Base-by-base conservation (phyloP, 2,888 invertebrate genomes). In the Syrista parreyssii region DNA sequence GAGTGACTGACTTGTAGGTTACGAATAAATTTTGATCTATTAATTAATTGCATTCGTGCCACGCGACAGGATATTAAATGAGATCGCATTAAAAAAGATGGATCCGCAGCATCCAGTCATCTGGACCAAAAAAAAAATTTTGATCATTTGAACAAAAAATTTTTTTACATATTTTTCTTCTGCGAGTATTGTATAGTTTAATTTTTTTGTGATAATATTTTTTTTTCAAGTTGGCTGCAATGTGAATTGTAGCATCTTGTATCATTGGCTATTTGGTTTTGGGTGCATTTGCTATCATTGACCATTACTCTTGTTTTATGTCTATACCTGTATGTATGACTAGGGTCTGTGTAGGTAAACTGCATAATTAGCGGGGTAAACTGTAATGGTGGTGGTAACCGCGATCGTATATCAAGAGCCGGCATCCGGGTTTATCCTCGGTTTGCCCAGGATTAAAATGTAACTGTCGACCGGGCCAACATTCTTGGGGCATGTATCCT, bases 321-420 rank as follows among this genome's bases (percentile, higher is more conserved):
- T 71, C 68, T 76, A 74, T 71, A 34, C 68, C 36, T 55, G 12
- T 36, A 75, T 31, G 73, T 76, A 71, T 68, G 68, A 79, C 36
- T 74, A 74, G 69, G 40, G 71, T 76, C 71, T 72, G 74, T 78
- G 75, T 79, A 80, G 77, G 75, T 75, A 79, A 82, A 78, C 76
- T 80, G 81, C 82, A 83, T 83, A 83, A 83, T 81, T 81, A 55
- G 55, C 55, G 55, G 55, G 82, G 81, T 82, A 82, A 83, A 83
- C 82, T 82, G 80, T 82, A 83, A 84, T 84, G 82, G 82, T 82
- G 77, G 55, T 55, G 55, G 55, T 55, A 55, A 55, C 55, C 55
- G 55, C 81, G 73, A 79, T 81, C 82, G 81, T 83, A 84, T 80
- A 84, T 84, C 83, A 84, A 84, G 84, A 83, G 84, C 78, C 78